Conservation (phyloP, 2,797 vertebrate genomes). For the Phalanger gymnotis region DNA sequence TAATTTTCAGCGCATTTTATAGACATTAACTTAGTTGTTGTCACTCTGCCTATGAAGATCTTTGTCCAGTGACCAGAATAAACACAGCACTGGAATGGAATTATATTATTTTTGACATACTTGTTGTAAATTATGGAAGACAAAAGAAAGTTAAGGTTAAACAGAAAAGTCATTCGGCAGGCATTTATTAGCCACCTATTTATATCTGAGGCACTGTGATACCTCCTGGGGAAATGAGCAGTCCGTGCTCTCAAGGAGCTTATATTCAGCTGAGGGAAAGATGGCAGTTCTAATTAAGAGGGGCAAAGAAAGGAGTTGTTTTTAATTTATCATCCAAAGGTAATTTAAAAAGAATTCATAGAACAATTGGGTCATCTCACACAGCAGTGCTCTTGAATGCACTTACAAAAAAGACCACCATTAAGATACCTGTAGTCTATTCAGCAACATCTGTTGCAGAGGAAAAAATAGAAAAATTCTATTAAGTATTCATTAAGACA, state of each 20-base stretch:
- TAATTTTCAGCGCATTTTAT: background rate
- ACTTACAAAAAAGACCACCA: background rate
- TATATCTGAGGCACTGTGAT: background rate
- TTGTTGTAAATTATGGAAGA: background rate
- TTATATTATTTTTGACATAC: background rate
- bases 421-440: background rate
- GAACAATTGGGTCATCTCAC: background rate
- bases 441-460: background rate
- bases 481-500: background rate
- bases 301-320: background rate
- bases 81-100: background rate
- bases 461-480: background rate
- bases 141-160: background rate
- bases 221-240: background rate
- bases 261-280: background rate
- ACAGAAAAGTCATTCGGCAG: background rate
- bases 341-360: background rate
- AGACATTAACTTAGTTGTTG: background rate
- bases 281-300: background rate
- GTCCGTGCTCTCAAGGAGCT: background rate
- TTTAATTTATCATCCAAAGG: background rate
- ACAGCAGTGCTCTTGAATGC: background rate
- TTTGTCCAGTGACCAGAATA: background rate
- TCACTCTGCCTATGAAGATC: background rate
- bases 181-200: background rate